Base-by-base conservation (phyloP, 2,113 vertebrate genomes). In the Struthio camelus region DNA sequence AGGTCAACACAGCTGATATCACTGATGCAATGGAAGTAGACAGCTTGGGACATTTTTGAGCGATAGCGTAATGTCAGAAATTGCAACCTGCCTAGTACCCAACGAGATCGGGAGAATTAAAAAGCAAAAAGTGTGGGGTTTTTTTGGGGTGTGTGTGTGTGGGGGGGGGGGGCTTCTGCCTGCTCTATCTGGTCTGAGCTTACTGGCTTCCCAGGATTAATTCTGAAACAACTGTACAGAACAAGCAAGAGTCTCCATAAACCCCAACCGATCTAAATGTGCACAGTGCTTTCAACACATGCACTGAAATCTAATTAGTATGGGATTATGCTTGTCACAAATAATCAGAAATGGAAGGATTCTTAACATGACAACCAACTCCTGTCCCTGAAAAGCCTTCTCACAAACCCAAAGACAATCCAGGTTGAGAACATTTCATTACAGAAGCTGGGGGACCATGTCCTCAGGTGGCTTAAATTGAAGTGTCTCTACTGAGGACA, bases 251-350 rank as follows among this genome's bases (percentile, higher is more conserved):
- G 54, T 17, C 84, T 97, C 84, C 36, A 11, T 23, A 51, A 95
- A 80, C 7, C 75, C 80, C 34, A 32, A 40, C 66, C 3, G 3
- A 56, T 44, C 17, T 6, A 30, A 87, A 82, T 7, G 32, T 44
- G 78, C 61, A 3, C 25, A 14, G 86, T 28, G 83, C 93, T 97
- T 95, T 97, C 94, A 85, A 56, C 96, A 93, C 95, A 59, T 16
- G 69, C 14, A 15, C 79, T 4, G 23, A 87, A 96, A 97, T 97
- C 96, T 96, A 97, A 97, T 97, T 96, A 97, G 93, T 53, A n/a
- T 24, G 36, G 96, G 97, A 98, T 97, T 97, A 95, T 61, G 89
- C 64, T n/a, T 50, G 96, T 95, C 96, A 79, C 87, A 93, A 94
- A 90, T 44, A 90, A 88, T 94, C 85, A 86, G 81, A 62, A 77